These are phyloP conservation scores for Melinopterus prodromus DNA, from an alignment of 2,888 invertebrate genomes.

Conservation along the genomic window DNA sequence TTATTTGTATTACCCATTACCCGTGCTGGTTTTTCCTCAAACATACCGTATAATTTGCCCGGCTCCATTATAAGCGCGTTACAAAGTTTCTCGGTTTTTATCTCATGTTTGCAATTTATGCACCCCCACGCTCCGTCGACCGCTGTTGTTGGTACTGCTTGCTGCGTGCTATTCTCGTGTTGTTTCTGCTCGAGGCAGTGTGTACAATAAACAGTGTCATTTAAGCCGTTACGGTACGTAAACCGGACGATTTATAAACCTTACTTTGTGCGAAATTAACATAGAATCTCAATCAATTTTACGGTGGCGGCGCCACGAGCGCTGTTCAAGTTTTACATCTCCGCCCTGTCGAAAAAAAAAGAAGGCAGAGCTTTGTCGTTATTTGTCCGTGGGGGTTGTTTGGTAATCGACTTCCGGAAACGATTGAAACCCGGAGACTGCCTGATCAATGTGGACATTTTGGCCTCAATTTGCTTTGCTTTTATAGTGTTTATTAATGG, in stretches of 20 bases:
- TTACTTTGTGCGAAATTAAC: conserved; percentile 33
- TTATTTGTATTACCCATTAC: background rate
- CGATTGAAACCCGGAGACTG: conserved; percentile 14
- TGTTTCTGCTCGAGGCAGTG: background rate
- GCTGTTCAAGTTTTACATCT: conserved; percentile 5
- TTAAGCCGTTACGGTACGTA: conserved; percentile 33
- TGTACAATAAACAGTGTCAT: conserved; percentile 34
- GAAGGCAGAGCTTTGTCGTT: conserved; percentile 14
- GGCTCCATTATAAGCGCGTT: background rate
- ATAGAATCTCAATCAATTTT: conserved; percentile 36
- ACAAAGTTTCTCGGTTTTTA: conserved; percentile 11
- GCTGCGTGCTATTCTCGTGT: background rate
- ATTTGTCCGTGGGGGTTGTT: conserved; percentile 6
- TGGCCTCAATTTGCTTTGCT: background rate
- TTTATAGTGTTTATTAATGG: background rate
- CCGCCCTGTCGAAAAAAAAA: background rate
- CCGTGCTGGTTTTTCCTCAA: background rate
- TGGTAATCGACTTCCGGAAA: conserved; percentile 16
- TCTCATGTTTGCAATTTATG: conserved; percentile 19
- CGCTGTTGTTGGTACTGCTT: conserved; percentile 10
- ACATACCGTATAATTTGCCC: background rate
- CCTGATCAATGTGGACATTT: background rate
- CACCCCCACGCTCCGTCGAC: conserved; percentile 15
- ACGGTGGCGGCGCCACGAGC: conserved; percentile 16
- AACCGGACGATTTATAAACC: conserved; percentile 35